These are phyloP conservation scores for Gavia stellata DNA, from an alignment of 2,113 vertebrate genomes.

Conservation along the genomic window DNA sequence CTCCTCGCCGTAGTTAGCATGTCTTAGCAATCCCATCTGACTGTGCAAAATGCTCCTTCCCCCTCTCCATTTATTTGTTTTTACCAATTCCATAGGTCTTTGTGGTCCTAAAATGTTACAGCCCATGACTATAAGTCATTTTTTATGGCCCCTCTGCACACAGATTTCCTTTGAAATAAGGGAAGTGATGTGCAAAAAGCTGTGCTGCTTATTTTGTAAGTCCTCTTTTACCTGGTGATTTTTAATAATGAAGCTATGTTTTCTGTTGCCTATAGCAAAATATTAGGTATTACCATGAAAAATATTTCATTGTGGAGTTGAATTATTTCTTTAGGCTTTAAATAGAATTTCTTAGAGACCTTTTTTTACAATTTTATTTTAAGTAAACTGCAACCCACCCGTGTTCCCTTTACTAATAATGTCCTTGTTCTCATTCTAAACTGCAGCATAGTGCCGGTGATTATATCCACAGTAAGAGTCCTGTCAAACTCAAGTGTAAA, in stretches of 20 bases:
- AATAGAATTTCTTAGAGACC: neutral
- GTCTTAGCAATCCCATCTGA: neutral
- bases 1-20: neutral
- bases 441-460: neutral
- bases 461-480: neutral
- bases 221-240: neutral
- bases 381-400: neutral
- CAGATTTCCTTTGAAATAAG: neutral
- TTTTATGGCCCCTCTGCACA: neutral
- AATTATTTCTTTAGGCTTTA: neutral
- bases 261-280: neutral
- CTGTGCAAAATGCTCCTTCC: neutral
- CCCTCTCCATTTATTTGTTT: neutral
- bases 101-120: neutral
- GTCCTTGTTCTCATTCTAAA: conserved; percentile 1
- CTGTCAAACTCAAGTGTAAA: neutral
- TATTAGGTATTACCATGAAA: neutral
- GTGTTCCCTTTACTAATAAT: neutral
- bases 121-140: neutral
- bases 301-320: neutral
- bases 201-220: neutral
- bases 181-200: neutral
- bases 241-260: neutral
- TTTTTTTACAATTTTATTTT: neutral
- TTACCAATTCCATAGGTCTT: neutral